phyloP scores from a whole-genome alignment of 2,113 vertebrate genomes.

The Burhinus oedicnemus region DNA sequence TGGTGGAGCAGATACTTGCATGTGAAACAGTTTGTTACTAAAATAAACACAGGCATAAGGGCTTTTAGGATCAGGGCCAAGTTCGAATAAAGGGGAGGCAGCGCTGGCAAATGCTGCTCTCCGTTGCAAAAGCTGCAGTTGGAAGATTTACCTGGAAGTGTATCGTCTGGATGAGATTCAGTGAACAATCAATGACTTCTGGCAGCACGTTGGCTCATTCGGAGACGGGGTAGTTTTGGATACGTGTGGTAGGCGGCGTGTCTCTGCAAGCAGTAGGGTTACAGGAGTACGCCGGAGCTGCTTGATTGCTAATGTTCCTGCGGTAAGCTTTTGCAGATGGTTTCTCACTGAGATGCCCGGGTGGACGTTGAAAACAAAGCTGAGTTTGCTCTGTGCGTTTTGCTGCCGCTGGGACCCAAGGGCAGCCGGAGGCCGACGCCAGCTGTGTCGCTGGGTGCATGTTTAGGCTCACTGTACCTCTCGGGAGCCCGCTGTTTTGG shows the following conservation, averaged over 20 bases:
- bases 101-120: not conserved
- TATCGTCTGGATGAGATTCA: not conserved
- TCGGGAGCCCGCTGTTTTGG: not conserved
- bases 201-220: not conserved
- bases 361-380: not conserved
- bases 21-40: conserved; percentile 31
- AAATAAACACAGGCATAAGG: conserved; percentile 44
- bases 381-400: not conserved
- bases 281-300: not conserved
- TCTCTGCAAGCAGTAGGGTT: conserved; percentile 22
- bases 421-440: not conserved
- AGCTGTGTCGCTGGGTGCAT: not conserved
- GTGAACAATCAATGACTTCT: not conserved
- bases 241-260: not conserved
- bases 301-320: not conserved
- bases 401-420: not conserved
- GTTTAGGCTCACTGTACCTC: not conserved
- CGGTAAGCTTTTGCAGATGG: not conserved
- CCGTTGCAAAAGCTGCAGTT: not conserved
- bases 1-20: conserved; percentile 24
- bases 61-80: conserved; percentile 40
- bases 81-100: not conserved
- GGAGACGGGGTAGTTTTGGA: not conserved
- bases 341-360: not conserved
- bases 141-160: not conserved